Evolutionary conservation across 2,797 vertebrate genomes (phyloP), one percentile per base, ranked within the genome.

Genomic region (Morus bassanus): DNA sequence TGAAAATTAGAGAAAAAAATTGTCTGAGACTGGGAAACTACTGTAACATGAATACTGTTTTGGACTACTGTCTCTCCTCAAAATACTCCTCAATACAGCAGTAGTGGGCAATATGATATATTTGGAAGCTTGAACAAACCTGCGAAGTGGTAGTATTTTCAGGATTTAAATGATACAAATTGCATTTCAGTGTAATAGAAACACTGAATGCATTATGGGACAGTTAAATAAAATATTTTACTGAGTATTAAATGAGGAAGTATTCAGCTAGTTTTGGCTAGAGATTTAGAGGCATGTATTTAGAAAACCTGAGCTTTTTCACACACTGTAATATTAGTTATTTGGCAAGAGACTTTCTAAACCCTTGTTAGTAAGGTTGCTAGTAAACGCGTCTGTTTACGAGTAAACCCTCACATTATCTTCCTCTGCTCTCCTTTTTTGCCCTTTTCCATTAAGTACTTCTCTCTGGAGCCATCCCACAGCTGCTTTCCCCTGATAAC

Each of bases 281-380:
- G 28, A 95, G 91, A 61, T 30, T 57, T 7, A 69, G 76, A 89
- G 39, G 43, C 68, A 73, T 41, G 73, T 59, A 60, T 93, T 89
- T 67, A 79, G 85, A 93, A 95, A 97, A 93, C 82, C 90, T 76
- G 83, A 93, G 86, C 68, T 89, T 92, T 96, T 96, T 92, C 81
- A 87, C 75, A 89, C 53, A 65, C 77, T 87, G 30, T 76, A 85
- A 68, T 82, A 77, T 74, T 95, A 74, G 72, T 79, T 96, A 43
- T 77, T 87, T 94, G 90, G 91, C 96, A 94, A 87, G 64, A 88
- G 15, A 33, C 45, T 80, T 30, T 87, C 78, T 82, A 92, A 95
- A 80, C 33, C 30, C 75, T 92, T 86, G 93, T 95, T 95, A 94
- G 91, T 37, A 82, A 90, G 85, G 85, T 51, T 94, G 90, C 53